Evolutionary conservation across 1,140 invertebrate genomes (phyloP), one percentile per base, ranked within the genome.

Genomic region (Drosophila takahashii): DNA sequence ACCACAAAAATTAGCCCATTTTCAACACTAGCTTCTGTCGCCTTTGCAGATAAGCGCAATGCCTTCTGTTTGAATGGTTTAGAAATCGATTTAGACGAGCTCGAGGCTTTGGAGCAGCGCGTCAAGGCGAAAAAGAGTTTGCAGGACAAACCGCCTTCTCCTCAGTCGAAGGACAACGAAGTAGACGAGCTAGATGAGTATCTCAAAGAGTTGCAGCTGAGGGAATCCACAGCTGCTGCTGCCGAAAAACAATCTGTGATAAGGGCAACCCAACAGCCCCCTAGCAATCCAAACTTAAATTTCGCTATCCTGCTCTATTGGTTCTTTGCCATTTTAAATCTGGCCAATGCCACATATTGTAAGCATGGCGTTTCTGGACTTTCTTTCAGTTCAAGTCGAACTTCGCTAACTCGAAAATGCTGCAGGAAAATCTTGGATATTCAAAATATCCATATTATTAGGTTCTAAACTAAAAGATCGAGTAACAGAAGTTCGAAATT

Each of bases 51-150:
- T 84, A 79, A 87, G 66, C 87, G 83, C 83, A 92, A 72, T 75
- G 86, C 79, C 26, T 92, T 92, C 90, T 91, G 78, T 84, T 76
- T 91, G 52, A 92, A 92, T 77, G 92, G 92, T 56, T 87, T 92
- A 87, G 92, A 92, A 77, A 91, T 92, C 72, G 92, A 92, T 91
- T 92, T 92, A 83, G 90, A 86, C 67, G 92, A 92, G 64, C 90
- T 92, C 69, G 90, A 90, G 61, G 74, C 56, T 51, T 74, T 92
- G 73, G 91, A 92, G 72, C 76, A 90, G 59, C 79, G 90, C 47
- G 54, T 92, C 10, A 84, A 85, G 54, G 90, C 86, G 18, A 92
- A 92, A 64, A 90, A 86, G 60, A 70, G 75, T 57, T 77, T 83
- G 65, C 71, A 52, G 59, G 50, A 65, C 26, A 58, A 36, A 32